Percentiles rank a stretch among this genome's conserved stretches.
Conservation (phyloP, 2,113 vertebrate genomes). For the Ciconia maguari region DNA sequence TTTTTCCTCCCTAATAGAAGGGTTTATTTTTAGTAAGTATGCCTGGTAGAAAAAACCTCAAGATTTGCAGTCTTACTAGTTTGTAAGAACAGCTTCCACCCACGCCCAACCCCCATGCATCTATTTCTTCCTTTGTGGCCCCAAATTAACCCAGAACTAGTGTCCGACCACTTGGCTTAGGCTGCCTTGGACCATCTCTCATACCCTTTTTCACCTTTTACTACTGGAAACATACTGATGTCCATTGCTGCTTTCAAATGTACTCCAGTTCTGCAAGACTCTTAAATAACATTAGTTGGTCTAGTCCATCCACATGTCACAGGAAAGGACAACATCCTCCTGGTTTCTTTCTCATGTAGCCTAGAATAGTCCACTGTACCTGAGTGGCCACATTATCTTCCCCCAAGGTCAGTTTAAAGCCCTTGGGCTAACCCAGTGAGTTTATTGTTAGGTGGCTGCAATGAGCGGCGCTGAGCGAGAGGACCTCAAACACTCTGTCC, state of each 20-base stretch:
- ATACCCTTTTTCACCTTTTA: neutral
- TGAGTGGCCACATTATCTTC: neutral
- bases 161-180: neutral
- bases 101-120: neutral
- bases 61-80: neutral
- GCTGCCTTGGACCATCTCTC: neutral
- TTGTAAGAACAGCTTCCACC: neutral
- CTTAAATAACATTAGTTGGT: neutral
- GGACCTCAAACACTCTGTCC: neutral
- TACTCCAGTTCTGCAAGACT: neutral
- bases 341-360: neutral
- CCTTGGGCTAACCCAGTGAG: neutral
- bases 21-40: neutral
- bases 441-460: neutral
- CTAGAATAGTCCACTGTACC: neutral
- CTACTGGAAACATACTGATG: neutral
- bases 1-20: neutral
- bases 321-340: neutral
- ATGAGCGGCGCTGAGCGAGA: neutral
- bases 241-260: neutral
- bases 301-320: neutral
- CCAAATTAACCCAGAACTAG: neutral
- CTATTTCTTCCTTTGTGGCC: neutral
- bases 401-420: accelerated
- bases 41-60: neutral